Conservation (phyloP, 1,140 invertebrate genomes). For the Hydropsyche tenuis region DNA sequence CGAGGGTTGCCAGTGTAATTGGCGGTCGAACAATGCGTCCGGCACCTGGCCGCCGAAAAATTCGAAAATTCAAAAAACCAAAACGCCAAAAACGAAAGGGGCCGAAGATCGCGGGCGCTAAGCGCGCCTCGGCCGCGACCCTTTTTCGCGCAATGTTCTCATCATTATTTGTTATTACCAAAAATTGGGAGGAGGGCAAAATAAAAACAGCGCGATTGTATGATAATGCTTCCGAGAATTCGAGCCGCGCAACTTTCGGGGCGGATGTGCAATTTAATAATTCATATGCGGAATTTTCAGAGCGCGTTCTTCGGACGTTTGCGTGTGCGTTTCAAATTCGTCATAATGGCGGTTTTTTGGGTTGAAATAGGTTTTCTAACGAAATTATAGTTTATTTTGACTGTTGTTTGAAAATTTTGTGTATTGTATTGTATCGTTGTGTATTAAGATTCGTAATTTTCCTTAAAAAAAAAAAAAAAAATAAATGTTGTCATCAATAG, state of each 20-base stretch:
- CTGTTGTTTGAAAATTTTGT: no score
- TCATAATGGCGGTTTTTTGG: no score
- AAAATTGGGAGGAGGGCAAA: not conserved
- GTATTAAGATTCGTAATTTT: no score
- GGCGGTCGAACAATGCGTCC: constrained; percentile 6
- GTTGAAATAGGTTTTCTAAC: no score
- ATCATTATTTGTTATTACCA: constrained; percentile 18
- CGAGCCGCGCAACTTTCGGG: not conserved
- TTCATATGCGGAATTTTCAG: not conserved
- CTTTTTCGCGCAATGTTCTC: not conserved
- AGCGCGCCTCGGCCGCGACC: not conserved
- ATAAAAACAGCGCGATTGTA: constrained; percentile 16
- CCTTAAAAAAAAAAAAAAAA: no score
- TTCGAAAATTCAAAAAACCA: not conserved
- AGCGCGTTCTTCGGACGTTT: no score
- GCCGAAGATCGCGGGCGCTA: not conserved
- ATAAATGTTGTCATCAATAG: no score
- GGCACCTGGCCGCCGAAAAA: not conserved
- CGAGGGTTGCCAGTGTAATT: constrained; percentile 7
- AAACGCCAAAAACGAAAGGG: not conserved
- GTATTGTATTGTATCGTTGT: no score
- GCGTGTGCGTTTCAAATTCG: no score
- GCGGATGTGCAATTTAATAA: constrained; percentile 19
- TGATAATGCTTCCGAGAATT: constrained; percentile 20
- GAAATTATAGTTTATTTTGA: no score